Evolutionary conservation across 2,888 invertebrate genomes (phyloP).

Genomic region (Leptopterna dolabrata): DNA sequence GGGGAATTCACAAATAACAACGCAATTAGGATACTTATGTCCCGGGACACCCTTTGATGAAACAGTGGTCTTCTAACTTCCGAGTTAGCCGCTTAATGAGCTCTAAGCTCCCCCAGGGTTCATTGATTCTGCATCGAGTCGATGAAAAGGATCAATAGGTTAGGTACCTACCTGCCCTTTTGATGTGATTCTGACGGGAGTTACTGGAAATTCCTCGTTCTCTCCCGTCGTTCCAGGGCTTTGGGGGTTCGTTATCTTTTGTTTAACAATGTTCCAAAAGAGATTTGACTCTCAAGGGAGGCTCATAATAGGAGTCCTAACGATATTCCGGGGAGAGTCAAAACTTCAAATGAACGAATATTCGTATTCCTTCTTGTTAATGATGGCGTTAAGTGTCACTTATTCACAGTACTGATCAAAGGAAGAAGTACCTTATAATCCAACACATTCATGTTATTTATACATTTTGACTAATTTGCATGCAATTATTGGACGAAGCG

Average conservation of each 20-base stretch:
- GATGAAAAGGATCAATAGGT: background rate
- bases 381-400: no score
- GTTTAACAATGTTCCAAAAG: no score
- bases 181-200: background rate
- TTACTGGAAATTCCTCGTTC: background rate
- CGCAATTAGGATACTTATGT: conserved; percentile 47
- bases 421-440: no score
- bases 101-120: background rate
- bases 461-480: no score
- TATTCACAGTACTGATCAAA: no score
- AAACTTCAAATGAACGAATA: no score
- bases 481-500: no score
- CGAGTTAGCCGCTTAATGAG: conserved; percentile 20
- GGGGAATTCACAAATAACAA: conserved; percentile 40
- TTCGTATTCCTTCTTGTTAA: no score
- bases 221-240: background rate
- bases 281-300: no score
- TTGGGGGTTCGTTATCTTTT: background rate
- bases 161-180: background rate
- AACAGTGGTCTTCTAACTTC: background rate
- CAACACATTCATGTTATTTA: no score
- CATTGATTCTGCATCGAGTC: background rate
- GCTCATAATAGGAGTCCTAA: no score
- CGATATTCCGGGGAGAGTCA: no score
- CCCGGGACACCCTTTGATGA: background rate